phyloP scores from a whole-genome alignment of 2,797 vertebrate species.

The Eurystomus glaucurus region DNA sequence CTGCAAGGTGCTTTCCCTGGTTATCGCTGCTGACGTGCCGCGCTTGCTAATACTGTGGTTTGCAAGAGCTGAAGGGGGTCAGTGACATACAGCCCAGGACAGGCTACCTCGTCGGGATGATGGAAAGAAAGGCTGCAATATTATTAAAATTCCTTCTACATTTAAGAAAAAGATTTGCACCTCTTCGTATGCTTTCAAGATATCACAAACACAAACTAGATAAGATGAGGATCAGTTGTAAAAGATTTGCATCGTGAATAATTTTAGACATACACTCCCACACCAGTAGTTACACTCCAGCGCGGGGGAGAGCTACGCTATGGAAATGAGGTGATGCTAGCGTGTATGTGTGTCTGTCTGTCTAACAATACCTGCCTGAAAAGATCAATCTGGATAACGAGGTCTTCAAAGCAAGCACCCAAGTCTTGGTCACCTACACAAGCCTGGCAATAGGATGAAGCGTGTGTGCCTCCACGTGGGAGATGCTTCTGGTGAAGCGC shows the following conservation, averaged over 20 bases:
- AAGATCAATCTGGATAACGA: not conserved
- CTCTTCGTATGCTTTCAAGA: not conserved
- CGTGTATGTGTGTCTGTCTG: not conserved
- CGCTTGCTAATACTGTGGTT: not conserved
- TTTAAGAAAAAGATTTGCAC: not conserved
- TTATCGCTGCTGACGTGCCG: rapidly evolving
- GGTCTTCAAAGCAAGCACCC: not conserved
- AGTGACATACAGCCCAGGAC: not conserved
- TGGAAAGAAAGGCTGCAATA: not conserved
- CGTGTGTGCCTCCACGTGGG: not conserved
- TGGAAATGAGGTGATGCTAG: slow-evolving; percentile 7
- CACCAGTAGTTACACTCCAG: not conserved
- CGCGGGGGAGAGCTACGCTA: slow-evolving; percentile 42
- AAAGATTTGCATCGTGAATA: not conserved
- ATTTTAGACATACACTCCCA: slow-evolving; percentile 67
- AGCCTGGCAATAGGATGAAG: not conserved
- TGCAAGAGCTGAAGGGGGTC: not conserved
- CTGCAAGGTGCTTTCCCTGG: not conserved
- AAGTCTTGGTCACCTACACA: not conserved
- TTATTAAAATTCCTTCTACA: not conserved
- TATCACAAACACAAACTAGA: not conserved
- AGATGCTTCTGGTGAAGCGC: not conserved
- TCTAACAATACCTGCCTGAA: slow-evolving; percentile 3
- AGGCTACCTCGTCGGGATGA: not conserved
- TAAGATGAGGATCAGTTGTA: slow-evolving; percentile 8